phyloP scores from a whole-genome alignment of 2,797 vertebrate species.

The Aulostomus chinensis region DNA sequence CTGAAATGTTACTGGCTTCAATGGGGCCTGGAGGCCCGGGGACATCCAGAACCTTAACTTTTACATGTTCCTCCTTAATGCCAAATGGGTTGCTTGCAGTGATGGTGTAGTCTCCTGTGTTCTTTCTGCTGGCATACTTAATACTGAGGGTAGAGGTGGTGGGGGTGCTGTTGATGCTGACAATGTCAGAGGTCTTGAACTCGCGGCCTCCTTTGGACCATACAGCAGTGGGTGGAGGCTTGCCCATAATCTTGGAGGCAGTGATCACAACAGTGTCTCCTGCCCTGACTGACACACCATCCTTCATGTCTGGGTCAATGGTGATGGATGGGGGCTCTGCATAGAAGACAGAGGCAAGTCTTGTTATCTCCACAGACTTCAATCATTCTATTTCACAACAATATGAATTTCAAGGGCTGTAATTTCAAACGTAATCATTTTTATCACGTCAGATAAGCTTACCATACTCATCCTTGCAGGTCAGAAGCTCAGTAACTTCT shows the following conservation, averaged over 20 bases:
- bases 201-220: slow-evolving; percentile 98
- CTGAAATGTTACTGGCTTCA: slow-evolving; percentile 92
- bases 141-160: slow-evolving; percentile 90
- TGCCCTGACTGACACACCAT: slow-evolving; percentile 92
- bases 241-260: slow-evolving; percentile 94
- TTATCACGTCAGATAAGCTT: slow-evolving; percentile 33
- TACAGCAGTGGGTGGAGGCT: slow-evolving; percentile 91
- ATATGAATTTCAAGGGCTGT: too few relatives aligned
- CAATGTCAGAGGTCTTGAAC: slow-evolving; percentile 91
- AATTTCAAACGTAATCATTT: background rate
- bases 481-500: slow-evolving; percentile 88
- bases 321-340: slow-evolving; percentile 95
- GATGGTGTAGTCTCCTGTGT: slow-evolving; percentile 96
- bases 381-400: too few relatives aligned
- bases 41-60: slow-evolving; percentile 94
- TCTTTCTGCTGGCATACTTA: slow-evolving; percentile 95
- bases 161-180: slow-evolving; percentile 88
- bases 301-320: slow-evolving; percentile 93
- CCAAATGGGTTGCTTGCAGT: slow-evolving; percentile 98
- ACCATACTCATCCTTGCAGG: slow-evolving; percentile 98
- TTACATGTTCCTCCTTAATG: slow-evolving; percentile 92
- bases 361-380: too few relatives aligned
- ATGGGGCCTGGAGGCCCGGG: slow-evolving; percentile 97
- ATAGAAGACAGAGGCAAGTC: slow-evolving; percentile 31
- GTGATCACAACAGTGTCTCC: slow-evolving; percentile 92